These are phyloP conservation scores for Eulithis prunata DNA, from an alignment of 2,888 invertebrate genomes.

Conservation along the genomic window DNA sequence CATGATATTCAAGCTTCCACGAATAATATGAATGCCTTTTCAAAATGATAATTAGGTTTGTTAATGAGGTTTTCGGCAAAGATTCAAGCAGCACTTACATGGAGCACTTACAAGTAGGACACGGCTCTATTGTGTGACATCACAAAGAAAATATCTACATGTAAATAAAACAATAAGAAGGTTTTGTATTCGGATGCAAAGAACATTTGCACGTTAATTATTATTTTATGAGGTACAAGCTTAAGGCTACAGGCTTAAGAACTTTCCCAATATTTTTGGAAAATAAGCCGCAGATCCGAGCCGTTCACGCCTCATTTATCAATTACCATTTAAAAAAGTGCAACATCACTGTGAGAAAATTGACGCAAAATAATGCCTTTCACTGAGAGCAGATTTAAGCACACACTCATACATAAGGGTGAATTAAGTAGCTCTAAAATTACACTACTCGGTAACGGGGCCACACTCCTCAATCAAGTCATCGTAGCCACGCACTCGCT, in stretches of 20 bases:
- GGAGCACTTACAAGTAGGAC: conserved; percentile 5
- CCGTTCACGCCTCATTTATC: not conserved
- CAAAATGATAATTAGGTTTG: conserved; percentile 25
- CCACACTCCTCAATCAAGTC: too few species aligned
- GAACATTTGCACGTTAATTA: too few species aligned
- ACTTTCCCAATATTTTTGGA: not conserved
- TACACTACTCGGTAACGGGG: too few species aligned
- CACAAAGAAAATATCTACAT: not conserved
- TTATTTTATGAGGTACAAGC: too few species aligned
- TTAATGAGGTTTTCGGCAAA: conserved; percentile 25
- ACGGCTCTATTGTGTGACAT: not conserved
- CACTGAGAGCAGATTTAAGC: too few species aligned
- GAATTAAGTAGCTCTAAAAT: too few species aligned
- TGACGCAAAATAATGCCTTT: conserved; percentile 22
- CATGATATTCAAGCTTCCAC: not conserved
- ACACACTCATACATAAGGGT: too few species aligned
- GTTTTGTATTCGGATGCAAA: not conserved
- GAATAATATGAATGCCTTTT: conserved; percentile 22
- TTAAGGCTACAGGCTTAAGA: too few species aligned
- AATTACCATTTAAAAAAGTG: conserved; percentile 1
- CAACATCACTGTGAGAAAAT: conserved; percentile 24
- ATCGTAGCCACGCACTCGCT: too few species aligned
- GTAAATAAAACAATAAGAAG: not conserved
- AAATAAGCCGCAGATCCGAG: not conserved
- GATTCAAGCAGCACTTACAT: conserved; percentile 14